Evolutionary conservation across 1,140 invertebrate genomes (phyloP), one percentile per base, ranked within the genome.

Genomic region (Trachymyrmex cornetzi): DNA sequence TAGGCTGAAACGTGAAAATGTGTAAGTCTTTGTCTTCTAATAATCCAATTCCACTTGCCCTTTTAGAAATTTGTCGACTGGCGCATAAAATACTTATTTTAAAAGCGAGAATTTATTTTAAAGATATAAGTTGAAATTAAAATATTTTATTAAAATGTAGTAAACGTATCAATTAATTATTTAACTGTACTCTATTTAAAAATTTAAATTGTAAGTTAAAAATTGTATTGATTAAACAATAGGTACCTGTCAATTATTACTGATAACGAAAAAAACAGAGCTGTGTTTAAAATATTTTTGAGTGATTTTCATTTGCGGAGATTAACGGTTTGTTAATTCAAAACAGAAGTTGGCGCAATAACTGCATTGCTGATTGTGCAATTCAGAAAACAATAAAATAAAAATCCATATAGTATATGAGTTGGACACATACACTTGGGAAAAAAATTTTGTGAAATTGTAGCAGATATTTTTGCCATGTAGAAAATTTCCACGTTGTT

Each of bases 391-490:
- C 48, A n/a, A 27, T 67, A 53, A 72, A 71, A 72, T 57, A 57
- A 81, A 81, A 81, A 81, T 71, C 5, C 0, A 72, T 14, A 71
- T 11, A 59, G 24, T 44, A 72, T 69, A 69, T 16, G 38, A 72
- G 16, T 57, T 66, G n/a, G 34, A 27, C 53, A 81, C n/a, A 48
- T 34, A 34, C 9, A 16, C 16, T 22, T n/a, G 27, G 7, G 44
- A 16, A 24, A 81, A 81, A 81, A 81, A 59, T 71, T 44, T 57
- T 71, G 50, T 81, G 22, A 24, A 81, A 81, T 59, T 72, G 79
- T 57, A 59, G 16, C 50, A 57, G 34, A 81, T 72, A 72, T 27
- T 81, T 81, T n/a, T 72, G 55, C 30, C n/a, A 44, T 71, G 22
- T 59, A 27, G 66, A 27, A 24, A 81, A 81, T 81, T 81, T 81